Evolutionary conservation across 2,797 vertebrate species (phyloP), one percentile per base, ranked within the genome.

Genomic region (Manis crassicaudata): DNA sequence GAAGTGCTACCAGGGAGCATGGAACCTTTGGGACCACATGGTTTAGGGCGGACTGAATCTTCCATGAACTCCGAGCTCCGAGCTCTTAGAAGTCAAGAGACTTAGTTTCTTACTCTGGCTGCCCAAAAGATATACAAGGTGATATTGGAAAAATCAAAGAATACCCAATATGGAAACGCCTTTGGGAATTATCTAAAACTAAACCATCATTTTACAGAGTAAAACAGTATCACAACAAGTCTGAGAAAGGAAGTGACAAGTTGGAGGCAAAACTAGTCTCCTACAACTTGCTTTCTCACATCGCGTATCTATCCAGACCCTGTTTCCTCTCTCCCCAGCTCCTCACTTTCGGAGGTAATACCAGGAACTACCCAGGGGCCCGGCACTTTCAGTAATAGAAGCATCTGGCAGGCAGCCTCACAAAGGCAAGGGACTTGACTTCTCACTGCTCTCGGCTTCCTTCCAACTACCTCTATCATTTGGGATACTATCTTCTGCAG

Each of bases 401-500:
- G 27, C 23, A 9, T 40, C 50, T 60, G 75, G 43, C 32, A 84
- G 70, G 63, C 46, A 73, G 32, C 62, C n/a, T 86, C 27, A 2
- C 3, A 1, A 1, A 3, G 46, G 37, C 32, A 56, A 87, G 54
- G 25, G 35, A 37, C 90, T 60, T 7, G 70, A 84, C 40, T 50
- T 63, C 73, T 95, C 73, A 43, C 77, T 84, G 82, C 62, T 90
- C 56, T 67, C 75, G 89, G 50, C 37, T 88, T 79, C 46, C n/a
- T 83, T 37, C 68, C 83, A 88, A 43, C 9, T 18, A 58, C 35
- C n/a, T 85, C 23, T 37, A 1, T 40, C 82, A 60, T 73, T 95
- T 88, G 27, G 37, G 79, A 84, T 20, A 43, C 70, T 29, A 13
- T 8, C 63, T 43, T 54, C 17, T 43, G 54, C 6, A 56, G 52